Conservation (phyloP, 2,113 vertebrate species). For the Tragulus kanchil region DNA sequence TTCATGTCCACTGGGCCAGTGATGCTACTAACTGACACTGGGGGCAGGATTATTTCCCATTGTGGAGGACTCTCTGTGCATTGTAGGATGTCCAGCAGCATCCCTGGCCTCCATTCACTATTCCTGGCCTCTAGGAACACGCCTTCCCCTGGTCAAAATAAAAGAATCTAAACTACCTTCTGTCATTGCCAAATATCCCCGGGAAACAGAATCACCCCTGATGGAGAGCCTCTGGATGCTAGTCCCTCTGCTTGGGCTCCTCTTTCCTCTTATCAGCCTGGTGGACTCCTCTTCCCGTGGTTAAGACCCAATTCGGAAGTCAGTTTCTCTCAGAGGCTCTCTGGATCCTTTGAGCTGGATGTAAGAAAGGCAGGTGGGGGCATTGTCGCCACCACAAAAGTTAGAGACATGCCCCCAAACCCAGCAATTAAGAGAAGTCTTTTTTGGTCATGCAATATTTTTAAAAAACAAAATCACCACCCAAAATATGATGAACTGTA, state of each 20-base stretch:
- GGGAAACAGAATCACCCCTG: background rate
- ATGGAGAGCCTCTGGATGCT: fast-evolving
- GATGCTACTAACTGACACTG: too few species aligned
- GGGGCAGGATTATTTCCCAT: background rate
- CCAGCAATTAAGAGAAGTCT: background rate
- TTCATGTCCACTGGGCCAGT: too few species aligned
- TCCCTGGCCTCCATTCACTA: background rate
- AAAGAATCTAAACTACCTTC: background rate
- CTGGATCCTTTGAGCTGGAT: background rate
- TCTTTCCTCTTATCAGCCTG: background rate
- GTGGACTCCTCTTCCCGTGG: background rate
- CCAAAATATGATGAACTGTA: background rate
- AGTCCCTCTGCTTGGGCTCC: background rate
- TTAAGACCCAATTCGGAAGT: background rate
- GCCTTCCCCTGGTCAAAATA: background rate
- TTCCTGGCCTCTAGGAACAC: background rate
- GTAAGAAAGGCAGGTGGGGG: background rate
- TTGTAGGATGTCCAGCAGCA: background rate
- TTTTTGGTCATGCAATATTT: background rate
- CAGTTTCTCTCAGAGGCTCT: background rate
- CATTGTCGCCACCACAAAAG: background rate
- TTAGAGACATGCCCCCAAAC: background rate
- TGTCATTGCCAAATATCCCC: background rate
- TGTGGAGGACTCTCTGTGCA: background rate
- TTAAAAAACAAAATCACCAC: background rate